Evolutionary conservation across 2,113 vertebrate genomes (phyloP).

Genomic region (Malurus elegans): DNA sequence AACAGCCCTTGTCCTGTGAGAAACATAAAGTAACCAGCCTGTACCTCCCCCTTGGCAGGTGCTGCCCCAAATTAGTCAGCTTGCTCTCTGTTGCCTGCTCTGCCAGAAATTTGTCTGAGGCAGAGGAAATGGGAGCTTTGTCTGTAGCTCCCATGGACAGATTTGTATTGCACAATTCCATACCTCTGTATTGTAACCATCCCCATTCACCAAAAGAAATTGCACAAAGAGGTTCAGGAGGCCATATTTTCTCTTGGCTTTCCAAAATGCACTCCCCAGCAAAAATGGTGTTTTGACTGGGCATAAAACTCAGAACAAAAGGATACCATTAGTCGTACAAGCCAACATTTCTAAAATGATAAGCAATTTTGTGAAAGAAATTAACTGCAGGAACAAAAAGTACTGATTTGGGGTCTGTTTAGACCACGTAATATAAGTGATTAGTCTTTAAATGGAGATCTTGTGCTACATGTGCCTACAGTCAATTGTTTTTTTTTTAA

Average conservation of each 20-base stretch:
- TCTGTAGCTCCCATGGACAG: background rate
- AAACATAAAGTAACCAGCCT: background rate
- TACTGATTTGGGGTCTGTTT: background rate
- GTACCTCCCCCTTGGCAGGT: background rate
- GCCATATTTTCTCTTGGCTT: background rate
- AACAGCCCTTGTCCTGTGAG: background rate
- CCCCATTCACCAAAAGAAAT: background rate
- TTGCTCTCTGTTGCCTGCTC: background rate
- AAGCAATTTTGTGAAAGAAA: background rate
- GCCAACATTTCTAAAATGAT: background rate
- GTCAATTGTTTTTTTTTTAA: background rate
- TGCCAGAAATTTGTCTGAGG: background rate
- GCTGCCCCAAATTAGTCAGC: background rate
- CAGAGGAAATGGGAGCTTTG: background rate
- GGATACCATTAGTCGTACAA: background rate
- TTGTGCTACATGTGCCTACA: background rate
- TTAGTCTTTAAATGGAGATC: background rate
- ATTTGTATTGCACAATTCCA: background rate
- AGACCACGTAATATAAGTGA: background rate
- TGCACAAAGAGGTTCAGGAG: background rate
- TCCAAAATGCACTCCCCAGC: background rate
- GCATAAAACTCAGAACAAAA: background rate
- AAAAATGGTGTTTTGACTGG: background rate
- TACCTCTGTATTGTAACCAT: background rate
- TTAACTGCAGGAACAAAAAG: background rate